Conservation (phyloP, 1,140 invertebrate genomes). For the Bursaphelenchus mucronatus region DNA sequence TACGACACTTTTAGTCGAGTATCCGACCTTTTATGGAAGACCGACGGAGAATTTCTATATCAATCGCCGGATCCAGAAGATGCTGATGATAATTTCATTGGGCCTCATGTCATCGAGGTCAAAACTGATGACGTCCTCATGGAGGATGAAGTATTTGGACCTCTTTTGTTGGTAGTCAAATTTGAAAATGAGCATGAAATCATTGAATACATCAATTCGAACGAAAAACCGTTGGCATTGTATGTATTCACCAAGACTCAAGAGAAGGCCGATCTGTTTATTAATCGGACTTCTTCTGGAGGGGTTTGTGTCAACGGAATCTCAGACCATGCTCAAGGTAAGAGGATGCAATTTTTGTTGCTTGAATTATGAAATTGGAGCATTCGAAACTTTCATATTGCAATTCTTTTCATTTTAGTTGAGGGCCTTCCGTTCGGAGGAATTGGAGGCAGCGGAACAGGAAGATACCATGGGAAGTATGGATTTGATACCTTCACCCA, state of each 20-base stretch:
- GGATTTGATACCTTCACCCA: slow-evolving; percentile 88
- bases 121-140: slow-evolving; percentile 34
- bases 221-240: slow-evolving; percentile 36
- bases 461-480: slow-evolving; percentile 82
- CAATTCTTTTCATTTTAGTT: background rate
- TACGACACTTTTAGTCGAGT: slow-evolving; percentile 66
- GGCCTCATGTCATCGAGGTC: slow-evolving; percentile 40
- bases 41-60: slow-evolving; percentile 30
- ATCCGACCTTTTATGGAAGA: slow-evolving; percentile 31
- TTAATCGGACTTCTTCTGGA: slow-evolving; percentile 72
- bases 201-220: slow-evolving; percentile 30
- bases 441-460: slow-evolving; percentile 72
- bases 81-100: slow-evolving; percentile 39
- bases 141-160: slow-evolving; percentile 32
- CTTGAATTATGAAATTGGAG: background rate
- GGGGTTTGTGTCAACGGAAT: slow-evolving; percentile 81
- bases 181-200: slow-evolving; percentile 16
- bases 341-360: slow-evolving; percentile 21
- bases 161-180: slow-evolving; percentile 5
- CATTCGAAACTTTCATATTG: background rate
- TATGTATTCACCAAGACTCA: slow-evolving; percentile 19
- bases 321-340: slow-evolving; percentile 74
- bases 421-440: slow-evolving; percentile 65
- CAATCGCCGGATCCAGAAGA: slow-evolving; percentile 34
- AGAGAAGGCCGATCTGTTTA: slow-evolving; percentile 22